Evolutionary conservation across 2,797 vertebrate genomes (phyloP).

Genomic region (Micromesistius poutassou): DNA sequence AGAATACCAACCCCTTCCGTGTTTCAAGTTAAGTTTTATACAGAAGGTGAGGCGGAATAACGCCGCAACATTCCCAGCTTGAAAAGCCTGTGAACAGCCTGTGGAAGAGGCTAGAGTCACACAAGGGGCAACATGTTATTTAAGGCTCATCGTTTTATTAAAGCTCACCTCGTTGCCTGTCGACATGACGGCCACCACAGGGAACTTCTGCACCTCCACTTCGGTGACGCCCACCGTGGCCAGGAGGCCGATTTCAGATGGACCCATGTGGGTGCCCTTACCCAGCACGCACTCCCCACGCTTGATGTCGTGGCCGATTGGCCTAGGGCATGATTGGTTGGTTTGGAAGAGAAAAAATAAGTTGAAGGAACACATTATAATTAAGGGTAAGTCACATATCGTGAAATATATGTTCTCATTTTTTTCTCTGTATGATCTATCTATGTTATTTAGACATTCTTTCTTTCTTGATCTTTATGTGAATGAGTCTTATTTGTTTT

Average conservation of each 20-base stretch:
- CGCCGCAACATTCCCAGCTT: too few relatives aligned
- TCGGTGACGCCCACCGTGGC: constrained; percentile 97
- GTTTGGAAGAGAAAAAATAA: background rate
- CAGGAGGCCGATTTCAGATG: constrained; percentile 94
- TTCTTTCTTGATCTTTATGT: background rate
- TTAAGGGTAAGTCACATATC: background rate
- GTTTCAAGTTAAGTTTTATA: too few relatives aligned
- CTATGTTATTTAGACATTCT: too few relatives aligned
- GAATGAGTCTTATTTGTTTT: background rate
- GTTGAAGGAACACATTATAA: too few relatives aligned
- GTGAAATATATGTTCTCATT: background rate
- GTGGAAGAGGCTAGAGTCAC: too few relatives aligned
- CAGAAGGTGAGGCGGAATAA: too few relatives aligned
- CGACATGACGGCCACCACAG: constrained; percentile 98
- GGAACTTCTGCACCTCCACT: constrained; percentile 98
- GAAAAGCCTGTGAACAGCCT: too few relatives aligned
- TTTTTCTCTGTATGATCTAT: too few relatives aligned
- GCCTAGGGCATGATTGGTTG: constrained; percentile 65
- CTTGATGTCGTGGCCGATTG: constrained; percentile 97
- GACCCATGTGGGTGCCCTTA: constrained; percentile 98
- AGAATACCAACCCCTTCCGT: too few relatives aligned
- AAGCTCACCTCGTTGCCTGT: constrained; percentile 91
- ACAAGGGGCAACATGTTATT: too few relatives aligned
- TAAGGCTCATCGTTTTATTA: background rate
- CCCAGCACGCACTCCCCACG: constrained; percentile 95